Conservation (phyloP, 2,888 invertebrate species). For the Gisinianus flammeolus region DNA sequence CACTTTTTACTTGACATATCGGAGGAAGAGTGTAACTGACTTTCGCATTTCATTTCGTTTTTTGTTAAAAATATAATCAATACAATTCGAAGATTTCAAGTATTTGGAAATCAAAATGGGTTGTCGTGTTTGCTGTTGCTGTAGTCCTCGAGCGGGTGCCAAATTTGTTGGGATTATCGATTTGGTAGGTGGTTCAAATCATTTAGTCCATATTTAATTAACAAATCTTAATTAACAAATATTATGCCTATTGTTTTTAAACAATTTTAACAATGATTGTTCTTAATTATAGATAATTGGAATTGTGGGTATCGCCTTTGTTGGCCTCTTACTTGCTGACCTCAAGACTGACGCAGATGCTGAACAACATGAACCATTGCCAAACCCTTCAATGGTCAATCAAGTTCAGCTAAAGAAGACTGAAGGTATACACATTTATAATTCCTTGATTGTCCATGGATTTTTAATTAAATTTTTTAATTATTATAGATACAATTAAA, state of each 20-base stretch:
- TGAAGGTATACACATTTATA: not conserved
- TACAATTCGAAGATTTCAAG: too few relatives aligned
- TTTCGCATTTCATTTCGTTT: not conserved
- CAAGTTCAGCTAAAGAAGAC: too few relatives aligned
- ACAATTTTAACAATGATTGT: not conserved
- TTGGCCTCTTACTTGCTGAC: constrained; percentile 6
- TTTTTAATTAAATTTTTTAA: too few relatives aligned
- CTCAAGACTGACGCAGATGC: not conserved
- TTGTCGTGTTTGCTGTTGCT: constrained; percentile 29
- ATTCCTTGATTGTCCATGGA: not conserved
- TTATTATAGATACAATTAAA: too few relatives aligned
- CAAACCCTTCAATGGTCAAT: too few relatives aligned
- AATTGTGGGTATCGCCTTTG: constrained; percentile 3
- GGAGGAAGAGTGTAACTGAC: not conserved
- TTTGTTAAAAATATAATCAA: too few relatives aligned
- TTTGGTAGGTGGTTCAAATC: constrained; percentile 11
- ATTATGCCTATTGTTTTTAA: too few relatives aligned
- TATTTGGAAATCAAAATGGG: constrained; percentile 16
- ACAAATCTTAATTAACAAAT: too few relatives aligned
- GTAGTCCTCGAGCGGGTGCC: constrained; percentile 22
- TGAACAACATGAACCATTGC: too few relatives aligned
- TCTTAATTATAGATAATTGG: constrained; percentile 4
- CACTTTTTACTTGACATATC: not conserved
- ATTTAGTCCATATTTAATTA: too few relatives aligned
- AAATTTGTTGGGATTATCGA: constrained; percentile 20